These are phyloP conservation scores for Enteromius thamalakanensis DNA, from an alignment of 2,797 vertebrate genomes.

Conservation along the genomic window DNA sequence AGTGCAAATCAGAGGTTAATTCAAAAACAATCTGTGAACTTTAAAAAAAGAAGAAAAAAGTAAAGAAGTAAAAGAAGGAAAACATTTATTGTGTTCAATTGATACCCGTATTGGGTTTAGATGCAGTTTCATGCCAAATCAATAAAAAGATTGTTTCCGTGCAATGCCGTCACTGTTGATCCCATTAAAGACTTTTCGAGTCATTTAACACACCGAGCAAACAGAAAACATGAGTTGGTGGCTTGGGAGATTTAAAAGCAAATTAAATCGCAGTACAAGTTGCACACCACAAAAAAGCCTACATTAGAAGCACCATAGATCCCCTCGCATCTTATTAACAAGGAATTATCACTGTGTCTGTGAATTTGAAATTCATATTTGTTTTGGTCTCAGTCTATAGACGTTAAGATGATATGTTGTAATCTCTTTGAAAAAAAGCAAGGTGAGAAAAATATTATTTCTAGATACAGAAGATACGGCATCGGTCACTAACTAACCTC, in stretches of 20 bases:
- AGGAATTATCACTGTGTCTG: background rate
- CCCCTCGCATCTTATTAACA: background rate
- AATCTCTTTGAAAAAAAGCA: background rate
- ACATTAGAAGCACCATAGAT: background rate
- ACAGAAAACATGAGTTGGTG: background rate
- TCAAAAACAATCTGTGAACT: background rate
- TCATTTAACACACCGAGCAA: background rate
- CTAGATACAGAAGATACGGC: too few species aligned
- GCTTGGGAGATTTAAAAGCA: background rate
- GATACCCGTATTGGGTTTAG: background rate
- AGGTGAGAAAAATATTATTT: background rate
- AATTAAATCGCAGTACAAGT: background rate
- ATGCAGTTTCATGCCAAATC: background rate
- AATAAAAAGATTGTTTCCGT: too few species aligned
- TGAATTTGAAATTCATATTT: conserved; percentile 4
- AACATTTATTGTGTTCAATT: background rate
- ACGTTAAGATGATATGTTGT: background rate
- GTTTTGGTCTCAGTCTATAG: too few species aligned
- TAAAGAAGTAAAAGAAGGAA: background rate
- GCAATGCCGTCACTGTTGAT: background rate
- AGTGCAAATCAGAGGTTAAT: background rate
- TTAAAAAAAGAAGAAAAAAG: background rate
- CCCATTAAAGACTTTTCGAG: background rate
- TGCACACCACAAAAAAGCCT: background rate
- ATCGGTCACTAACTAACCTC: too few species aligned